These are phyloP conservation scores for Dolichomitus sp. DNA, from an alignment of 2,888 invertebrate genomes.

Conservation along the genomic window DNA sequence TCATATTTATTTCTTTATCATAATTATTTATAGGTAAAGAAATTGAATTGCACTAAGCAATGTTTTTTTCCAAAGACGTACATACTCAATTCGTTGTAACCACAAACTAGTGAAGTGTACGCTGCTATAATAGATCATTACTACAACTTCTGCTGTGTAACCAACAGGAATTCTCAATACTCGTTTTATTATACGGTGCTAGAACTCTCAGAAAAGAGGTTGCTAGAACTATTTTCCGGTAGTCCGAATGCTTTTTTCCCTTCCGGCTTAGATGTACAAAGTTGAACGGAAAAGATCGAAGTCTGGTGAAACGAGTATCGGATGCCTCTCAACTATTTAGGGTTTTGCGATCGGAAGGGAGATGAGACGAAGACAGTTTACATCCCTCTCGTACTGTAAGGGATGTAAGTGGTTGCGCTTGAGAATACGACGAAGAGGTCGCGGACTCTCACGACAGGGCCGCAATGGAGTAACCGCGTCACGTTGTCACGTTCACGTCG, in stretches of 20 bases:
- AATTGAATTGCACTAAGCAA: neutral
- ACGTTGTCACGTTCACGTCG: constrained; percentile 84
- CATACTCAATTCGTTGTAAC: neutral
- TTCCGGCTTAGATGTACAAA: neutral
- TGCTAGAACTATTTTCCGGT: neutral
- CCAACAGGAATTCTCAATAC: neutral
- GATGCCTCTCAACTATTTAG: constrained; percentile 54
- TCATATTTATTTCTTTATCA: too few species aligned
- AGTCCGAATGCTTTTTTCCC: neutral
- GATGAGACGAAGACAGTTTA: constrained; percentile 54
- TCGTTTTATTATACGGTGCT: neutral
- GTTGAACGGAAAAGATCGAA: constrained; percentile 25
- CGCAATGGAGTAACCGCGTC: constrained; percentile 80
- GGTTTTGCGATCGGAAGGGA: constrained; percentile 36
- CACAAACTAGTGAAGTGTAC: neutral
- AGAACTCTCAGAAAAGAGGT: neutral
- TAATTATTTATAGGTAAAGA: neutral
- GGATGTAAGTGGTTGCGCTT: constrained; percentile 70
- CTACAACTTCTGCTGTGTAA: neutral
- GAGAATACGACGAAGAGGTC: constrained; percentile 69
- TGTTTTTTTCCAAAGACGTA: neutral
- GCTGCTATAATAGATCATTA: neutral
- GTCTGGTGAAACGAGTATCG: neutral
- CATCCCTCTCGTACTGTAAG: constrained; percentile 62
- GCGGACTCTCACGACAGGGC: constrained; percentile 43